Evolutionary conservation across 2,888 invertebrate species (phyloP), one percentile per base, ranked within the genome.

Genomic region (Venusia cambrica): DNA sequence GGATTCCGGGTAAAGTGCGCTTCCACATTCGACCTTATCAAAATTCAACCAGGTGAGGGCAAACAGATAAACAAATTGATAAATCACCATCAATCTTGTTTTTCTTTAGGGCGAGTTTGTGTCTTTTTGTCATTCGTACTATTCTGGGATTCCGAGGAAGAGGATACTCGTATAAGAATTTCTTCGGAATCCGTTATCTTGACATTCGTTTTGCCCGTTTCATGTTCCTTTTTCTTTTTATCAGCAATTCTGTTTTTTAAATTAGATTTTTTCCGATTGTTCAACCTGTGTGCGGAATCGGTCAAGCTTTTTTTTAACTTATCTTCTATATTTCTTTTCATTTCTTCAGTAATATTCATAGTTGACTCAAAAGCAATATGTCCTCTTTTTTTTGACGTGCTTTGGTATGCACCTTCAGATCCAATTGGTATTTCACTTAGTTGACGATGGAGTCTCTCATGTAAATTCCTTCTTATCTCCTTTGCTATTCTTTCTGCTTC

Each of bases 71-170:
- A 6, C 6, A 12, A 9, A 17, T 17, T 17, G 4, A 15, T 2
- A 9, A 25, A 8, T 3, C 7, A 4, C 7, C 8, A 8, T 54
- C 38, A 73, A 38, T 75, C 73, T 56, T 69, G 62, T 50, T 73
- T 74, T 47, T 74, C 67, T 42, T 74, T 74, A 3, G 44, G 45
- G 1, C 35, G 13, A 0, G 63, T 63, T 45, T 75, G 67, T 2
- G 65, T 66, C 31, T 57, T 40, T 40, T 64, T 57, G 9, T 63
- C 51, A 8, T 37, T 22, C 1, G 26, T 21, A 6, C 8, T 4
- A 20, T 21, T 16, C 1, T 8, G 12, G 10, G 25, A 33, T 15
- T 45, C 42, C 9, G 41, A 21, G 5, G 31, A 19, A 13, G 9
- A 19, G 17, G 4, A 9, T 8, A 5, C 16, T n/a, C n/a, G n/a